Percentiles rank a stretch among this genome's conserved stretches.
Conservation (phyloP, 1,140 invertebrate genomes). For the Neodiprion fabricii region DNA sequence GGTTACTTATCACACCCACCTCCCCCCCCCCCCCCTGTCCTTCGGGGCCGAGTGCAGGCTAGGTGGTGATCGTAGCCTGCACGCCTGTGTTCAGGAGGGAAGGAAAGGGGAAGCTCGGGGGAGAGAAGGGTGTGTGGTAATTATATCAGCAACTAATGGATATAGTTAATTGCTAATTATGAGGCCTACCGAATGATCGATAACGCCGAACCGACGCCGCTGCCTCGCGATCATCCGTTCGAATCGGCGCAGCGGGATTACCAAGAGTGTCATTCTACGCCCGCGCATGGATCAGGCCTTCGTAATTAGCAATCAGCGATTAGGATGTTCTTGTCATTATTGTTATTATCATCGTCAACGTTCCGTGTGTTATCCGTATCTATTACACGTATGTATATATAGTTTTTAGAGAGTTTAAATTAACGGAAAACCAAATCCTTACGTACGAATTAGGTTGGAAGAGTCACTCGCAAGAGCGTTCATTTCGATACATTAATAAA, state of each 20-base stretch:
- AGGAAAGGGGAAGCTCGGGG: slow-evolving; percentile 32
- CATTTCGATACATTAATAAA: too few species aligned
- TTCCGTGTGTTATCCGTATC: not conserved
- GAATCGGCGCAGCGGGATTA: slow-evolving; percentile 38
- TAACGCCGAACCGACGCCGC: slow-evolving; percentile 54
- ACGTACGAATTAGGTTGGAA: too few species aligned
- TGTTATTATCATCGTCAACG: slow-evolving; percentile 34
- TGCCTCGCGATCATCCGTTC: slow-evolving; percentile 37
- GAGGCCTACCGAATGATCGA: slow-evolving; percentile 62
- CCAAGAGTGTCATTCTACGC: slow-evolving; percentile 53
- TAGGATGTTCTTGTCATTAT: slow-evolving; percentile 25
- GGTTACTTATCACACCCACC: too few species aligned
- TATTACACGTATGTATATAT: too few species aligned
- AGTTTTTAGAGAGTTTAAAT: too few species aligned
- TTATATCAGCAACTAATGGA: slow-evolving; percentile 63
- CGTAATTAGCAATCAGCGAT: slow-evolving; percentile 43
- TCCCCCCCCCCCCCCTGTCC: slow-evolving; percentile 33
- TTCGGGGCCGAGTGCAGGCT: slow-evolving; percentile 47
- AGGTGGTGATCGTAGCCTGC: slow-evolving; percentile 32
- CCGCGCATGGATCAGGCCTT: slow-evolving; percentile 29
- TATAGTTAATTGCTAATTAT: slow-evolving; percentile 65
- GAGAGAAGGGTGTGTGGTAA: slow-evolving; percentile 55
- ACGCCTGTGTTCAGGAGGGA: slow-evolving; percentile 19
- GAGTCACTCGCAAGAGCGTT: too few species aligned
- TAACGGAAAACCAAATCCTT: too few species aligned